Evolutionary conservation across 2,797 vertebrate species (phyloP), one percentile per base, ranked within the genome.

Genomic region (Xerus rutilus): DNA sequence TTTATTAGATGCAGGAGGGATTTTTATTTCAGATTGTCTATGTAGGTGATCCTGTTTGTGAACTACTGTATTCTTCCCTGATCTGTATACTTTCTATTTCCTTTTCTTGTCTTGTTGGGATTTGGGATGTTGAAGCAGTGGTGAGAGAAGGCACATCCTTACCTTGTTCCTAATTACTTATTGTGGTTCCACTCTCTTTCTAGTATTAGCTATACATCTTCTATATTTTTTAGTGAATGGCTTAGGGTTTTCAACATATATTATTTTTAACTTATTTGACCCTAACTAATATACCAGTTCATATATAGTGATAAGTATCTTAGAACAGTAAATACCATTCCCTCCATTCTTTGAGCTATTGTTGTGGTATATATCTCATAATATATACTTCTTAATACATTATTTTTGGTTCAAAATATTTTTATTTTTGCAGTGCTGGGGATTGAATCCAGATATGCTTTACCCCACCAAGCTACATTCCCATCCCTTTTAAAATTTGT

Each of bases 331-430:
- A 7, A 65, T 76, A 65, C 65, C 15, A 57, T 57, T 84, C 6
- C 12, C 12, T 1, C 21, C 23, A 91, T 35, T 10, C 25, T 64
- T 76, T 84, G 54, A 62, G 25, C 28, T 90, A 18, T n/a, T 90
- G 28, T 52, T 74, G 28, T 64, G 47, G 43, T 74, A 76, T 65
- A 54, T 32, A 65, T 92, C 69, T 52, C 11, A 91, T 11, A 6
- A 54, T 74, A 39, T 54, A 18, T 54, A 54, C 28, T 12, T 12
- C 25, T 32, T 69, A 32, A 78, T 76, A 43, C 15, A 32, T 73
- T 70, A 59, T 49, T 84, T 91, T 92, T 92, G 28, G 11, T 54
- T 76, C 14, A 57, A 64, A 73, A 83, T n/a, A 45, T 79, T 90
- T 70, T 86, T 62, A 23, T 62, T 62, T 25, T 62, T 62, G 54